Evolutionary conservation across 2,797 vertebrate genomes (phyloP).

Genomic region (Eleutherodactylus coqui): DNA sequence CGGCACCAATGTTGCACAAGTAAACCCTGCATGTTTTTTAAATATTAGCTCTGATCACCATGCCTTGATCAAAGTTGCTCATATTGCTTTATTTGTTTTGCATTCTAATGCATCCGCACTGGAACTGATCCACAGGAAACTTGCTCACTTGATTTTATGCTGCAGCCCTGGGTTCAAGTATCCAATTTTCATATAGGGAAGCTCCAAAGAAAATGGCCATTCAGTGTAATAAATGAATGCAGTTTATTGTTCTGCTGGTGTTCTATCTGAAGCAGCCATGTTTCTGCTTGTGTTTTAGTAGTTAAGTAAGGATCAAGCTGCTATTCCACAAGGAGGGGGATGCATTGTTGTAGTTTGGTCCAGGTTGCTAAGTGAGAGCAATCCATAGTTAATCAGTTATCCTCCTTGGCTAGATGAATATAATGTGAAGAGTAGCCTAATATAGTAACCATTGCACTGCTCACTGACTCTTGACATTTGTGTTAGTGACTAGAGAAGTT

Average conservation of each 20-base stretch:
- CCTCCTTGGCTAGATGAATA: not conserved
- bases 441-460: constrained; percentile 17
- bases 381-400: constrained; percentile 40
- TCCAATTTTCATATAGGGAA: too few species aligned
- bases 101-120: too few species aligned
- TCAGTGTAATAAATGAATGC: not conserved
- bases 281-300: not conserved
- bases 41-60: too few species aligned
- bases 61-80: too few species aligned
- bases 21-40: too few species aligned
- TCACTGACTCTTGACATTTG: not conserved
- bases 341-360: constrained; percentile 7
- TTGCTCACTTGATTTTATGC: too few species aligned
- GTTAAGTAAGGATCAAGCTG: not conserved
- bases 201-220: too few species aligned
- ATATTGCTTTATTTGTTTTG: too few species aligned
- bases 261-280: not conserved
- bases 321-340: not conserved
- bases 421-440: constrained; percentile 15
- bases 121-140: too few species aligned
- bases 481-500: not conserved
- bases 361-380: constrained; percentile 27
- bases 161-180: too few species aligned
- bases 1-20: too few species aligned
- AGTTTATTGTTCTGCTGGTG: not conserved